These are phyloP conservation scores for Monoplex corrugatus DNA, from an alignment of 2,888 invertebrate species.

Conservation along the genomic window DNA sequence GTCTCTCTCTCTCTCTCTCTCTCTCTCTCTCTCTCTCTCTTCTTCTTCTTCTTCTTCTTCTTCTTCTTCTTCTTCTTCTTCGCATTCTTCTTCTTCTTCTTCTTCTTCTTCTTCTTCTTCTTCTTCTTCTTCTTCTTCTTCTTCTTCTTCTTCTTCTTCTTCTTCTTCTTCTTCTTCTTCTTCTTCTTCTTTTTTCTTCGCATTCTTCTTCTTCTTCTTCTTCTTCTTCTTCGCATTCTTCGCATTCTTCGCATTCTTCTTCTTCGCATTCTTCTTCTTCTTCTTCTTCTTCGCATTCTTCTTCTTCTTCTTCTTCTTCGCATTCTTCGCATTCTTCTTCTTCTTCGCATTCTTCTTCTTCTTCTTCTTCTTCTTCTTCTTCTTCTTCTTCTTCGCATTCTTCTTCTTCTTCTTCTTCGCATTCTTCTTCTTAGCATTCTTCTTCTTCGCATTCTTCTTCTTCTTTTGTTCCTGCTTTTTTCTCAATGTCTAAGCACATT, in stretches of 20 bases:
- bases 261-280: not conserved
- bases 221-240: not conserved
- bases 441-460: no score
- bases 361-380: no score
- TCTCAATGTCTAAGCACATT: no score
- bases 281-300: no score
- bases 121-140: not conserved
- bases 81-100: not conserved
- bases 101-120: not conserved
- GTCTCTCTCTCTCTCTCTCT: not conserved
- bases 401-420: no score
- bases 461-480: no score
- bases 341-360: no score
- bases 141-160: not conserved
- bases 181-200: not conserved
- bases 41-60: not conserved
- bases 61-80: not conserved
- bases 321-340: no score
- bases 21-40: not conserved
- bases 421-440: no score
- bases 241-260: not conserved
- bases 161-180: not conserved
- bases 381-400: no score
- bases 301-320: not conserved
- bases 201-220: not conserved